Evolutionary conservation across 2,888 invertebrate genomes (phyloP).

Genomic region (Thera britannica): DNA sequence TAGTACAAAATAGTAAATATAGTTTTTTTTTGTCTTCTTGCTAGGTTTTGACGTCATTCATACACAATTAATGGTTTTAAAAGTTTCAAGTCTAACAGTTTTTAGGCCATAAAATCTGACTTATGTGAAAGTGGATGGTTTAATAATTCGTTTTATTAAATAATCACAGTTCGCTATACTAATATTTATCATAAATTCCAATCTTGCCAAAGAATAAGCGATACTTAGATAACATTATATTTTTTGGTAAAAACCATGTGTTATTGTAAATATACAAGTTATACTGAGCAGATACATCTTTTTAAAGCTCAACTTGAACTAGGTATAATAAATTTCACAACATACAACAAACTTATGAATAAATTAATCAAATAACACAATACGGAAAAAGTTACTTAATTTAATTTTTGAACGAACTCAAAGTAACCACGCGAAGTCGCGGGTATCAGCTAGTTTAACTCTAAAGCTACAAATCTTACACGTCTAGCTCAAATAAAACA

Average conservation of each 20-base stretch:
- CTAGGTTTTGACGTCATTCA: too few species aligned
- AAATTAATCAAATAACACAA: conserved; percentile 1
- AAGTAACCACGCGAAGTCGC: too few species aligned
- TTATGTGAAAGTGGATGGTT: conserved; percentile 49
- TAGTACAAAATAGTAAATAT: too few species aligned
- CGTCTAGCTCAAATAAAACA: conserved; percentile 5
- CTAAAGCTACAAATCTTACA: background rate
- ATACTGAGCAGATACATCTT: background rate
- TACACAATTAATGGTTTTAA: too few species aligned
- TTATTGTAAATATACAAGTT: too few species aligned
- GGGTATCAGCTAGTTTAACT: background rate
- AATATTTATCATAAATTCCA: conserved; percentile 7
- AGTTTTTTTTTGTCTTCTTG: too few species aligned
- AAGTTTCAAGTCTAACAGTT: background rate
- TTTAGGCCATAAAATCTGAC: conserved; percentile 9
- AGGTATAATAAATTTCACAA: background rate
- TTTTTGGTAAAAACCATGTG: background rate
- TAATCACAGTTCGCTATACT: conserved; percentile 59
- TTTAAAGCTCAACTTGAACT: background rate
- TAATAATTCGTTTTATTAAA: conserved; percentile 47
- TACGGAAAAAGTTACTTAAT: conserved; percentile 4
- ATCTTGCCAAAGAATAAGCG: conserved; percentile 5
- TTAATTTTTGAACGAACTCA: background rate
- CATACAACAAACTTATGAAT: background rate
- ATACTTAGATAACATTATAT: too few species aligned